These are phyloP conservation scores for Merodon equestris DNA, from an alignment of 2,888 invertebrate genomes.

Conservation along the genomic window DNA sequence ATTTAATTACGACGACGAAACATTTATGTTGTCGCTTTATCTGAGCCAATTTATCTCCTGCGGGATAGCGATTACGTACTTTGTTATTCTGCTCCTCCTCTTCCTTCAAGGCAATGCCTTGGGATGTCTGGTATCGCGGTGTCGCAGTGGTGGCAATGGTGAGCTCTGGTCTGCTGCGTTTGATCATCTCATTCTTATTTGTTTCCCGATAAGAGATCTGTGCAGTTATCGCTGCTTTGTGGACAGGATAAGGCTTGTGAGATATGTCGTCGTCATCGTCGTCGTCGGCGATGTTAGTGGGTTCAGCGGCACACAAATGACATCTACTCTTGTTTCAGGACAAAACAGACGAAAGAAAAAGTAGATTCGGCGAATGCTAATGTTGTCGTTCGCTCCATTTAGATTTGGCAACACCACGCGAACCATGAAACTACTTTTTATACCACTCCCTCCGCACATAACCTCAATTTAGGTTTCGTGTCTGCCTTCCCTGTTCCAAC, in stretches of 20 bases:
- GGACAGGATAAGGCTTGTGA: conserved; percentile 48
- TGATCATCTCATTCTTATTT: conserved; percentile 29
- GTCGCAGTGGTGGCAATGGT: conserved; percentile 12
- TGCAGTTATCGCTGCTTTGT: conserved; percentile 40
- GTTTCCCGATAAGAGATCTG: conserved; percentile 54
- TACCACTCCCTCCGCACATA: not conserved
- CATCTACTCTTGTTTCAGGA: not conserved
- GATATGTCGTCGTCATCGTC: conserved; percentile 27
- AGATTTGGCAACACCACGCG: too few relatives aligned
- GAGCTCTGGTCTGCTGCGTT: conserved; percentile 7
- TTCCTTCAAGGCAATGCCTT: not conserved
- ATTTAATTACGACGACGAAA: conserved; percentile 78
- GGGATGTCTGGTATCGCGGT: not conserved
- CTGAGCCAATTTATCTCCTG: conserved; percentile 65
- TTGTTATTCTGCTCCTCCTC: not conserved
- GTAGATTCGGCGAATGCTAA: too few relatives aligned
- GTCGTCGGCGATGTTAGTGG: not conserved
- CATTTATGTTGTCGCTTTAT: conserved; percentile 72
- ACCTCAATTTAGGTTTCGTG: too few relatives aligned
- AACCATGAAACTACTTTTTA: not conserved
- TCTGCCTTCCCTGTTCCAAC: not conserved
- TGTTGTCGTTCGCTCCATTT: too few relatives aligned
- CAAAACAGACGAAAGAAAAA: not conserved
- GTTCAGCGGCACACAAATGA: not conserved
- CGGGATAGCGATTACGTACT: conserved; percentile 47